Base-by-base conservation (phyloP, 2,888 invertebrate species). In the Oconnorella tubifera region DNA sequence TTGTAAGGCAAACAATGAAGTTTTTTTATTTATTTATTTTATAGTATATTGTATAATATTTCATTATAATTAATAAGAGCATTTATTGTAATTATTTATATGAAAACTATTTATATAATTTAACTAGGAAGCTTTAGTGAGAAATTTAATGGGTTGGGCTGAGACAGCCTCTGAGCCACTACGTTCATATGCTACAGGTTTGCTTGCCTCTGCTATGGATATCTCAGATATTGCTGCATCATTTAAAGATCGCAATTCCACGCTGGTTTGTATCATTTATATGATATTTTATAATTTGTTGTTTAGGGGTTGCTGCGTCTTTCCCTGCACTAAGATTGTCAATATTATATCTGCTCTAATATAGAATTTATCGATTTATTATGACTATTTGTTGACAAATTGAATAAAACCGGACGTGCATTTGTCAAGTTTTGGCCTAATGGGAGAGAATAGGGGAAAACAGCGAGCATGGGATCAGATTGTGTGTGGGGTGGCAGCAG, bases 141-240 rank as follows among this genome's bases (percentile, higher is more conserved):
- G 89, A 69, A 86, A 91, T 49, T 84, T 99, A 4, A 91, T 92
- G 74, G 87, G 87, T 64, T 97, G 96, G 96, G 92, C 95, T 1
- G 91, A 90, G 71, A 89, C 87, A 73, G 89, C 90, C 0, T 85
- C 88, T 19, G 95, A 97, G 80, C 97, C 96, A 0, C 84, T 98
- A 49, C 89, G 92, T 79, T 93, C 92, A 69, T 99, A 97, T 83
- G 92, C 97, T 0, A 92, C 92, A 0, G 97, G 96, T 0, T 84
- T 99, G 25, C 83, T 99, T 31, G 96, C 93, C 0, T 91, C 93
- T 14, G 95, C 96, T 0, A 95, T 98, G 94, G 97, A 98, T 82
- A 90, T 95, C 2, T 91, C 91, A 73, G 98, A 98, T 74, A 91
- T 96, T 65, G 96, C 96, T 0, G 89, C 91, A 2, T 90, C 89